phyloP scores from a whole-genome alignment of 2,113 vertebrate genomes.

The Pterophyllum scalare region DNA sequence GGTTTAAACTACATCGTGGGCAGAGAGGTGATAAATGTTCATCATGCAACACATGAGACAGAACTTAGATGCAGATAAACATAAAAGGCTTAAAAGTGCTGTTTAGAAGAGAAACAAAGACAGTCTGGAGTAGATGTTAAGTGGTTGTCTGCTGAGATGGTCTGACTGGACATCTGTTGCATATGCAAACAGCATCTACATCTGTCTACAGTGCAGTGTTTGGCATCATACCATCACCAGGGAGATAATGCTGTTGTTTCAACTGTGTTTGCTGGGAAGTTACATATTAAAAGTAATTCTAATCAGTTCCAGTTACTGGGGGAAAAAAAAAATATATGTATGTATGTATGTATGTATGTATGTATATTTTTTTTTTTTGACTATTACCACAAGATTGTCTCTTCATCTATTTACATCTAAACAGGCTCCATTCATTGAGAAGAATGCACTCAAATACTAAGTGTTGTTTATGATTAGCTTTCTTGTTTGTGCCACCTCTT shows the following conservation, averaged over 20 bases:
- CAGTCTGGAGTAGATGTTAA: background rate
- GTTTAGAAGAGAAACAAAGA: background rate
- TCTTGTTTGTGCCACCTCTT: fast-evolving
- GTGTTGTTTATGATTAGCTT: background rate
- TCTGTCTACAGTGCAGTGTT: background rate
- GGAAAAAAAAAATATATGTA: too few species aligned
- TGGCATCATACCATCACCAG: background rate
- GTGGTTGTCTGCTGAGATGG: background rate
- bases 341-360: too few species aligned
- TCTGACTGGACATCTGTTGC: background rate
- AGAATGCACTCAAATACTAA: background rate
- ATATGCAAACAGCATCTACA: background rate
- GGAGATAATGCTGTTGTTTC: background rate
- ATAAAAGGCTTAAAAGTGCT: background rate
- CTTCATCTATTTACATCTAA: fast-evolving
- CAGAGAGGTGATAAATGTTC: background rate
- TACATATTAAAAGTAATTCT: background rate
- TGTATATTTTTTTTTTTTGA: too few species aligned
- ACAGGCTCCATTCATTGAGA: background rate
- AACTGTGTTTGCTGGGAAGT: background rate
- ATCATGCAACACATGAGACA: background rate
- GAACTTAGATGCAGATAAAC: background rate
- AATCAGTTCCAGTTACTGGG: too few species aligned
- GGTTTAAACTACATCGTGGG: background rate
- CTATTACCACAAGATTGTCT: background rate